Conservation (phyloP, 2,888 invertebrate genomes). For the Crossocerus cetratus region DNA sequence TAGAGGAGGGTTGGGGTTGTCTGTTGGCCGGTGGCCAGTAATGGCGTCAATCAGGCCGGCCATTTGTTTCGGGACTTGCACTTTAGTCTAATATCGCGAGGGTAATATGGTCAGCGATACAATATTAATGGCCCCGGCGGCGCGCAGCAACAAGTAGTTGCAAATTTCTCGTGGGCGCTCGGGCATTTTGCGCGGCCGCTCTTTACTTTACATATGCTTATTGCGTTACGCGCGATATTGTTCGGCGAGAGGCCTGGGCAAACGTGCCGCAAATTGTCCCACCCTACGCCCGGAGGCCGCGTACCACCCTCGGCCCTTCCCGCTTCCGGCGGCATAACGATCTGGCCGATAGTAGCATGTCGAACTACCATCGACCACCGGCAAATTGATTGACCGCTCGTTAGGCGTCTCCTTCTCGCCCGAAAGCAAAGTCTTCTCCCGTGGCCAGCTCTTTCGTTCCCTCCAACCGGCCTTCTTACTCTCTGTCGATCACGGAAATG, state of each 20-base stretch:
- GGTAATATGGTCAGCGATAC: not conserved
- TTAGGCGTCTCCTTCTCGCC: not conserved
- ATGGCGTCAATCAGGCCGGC: constrained; percentile 1
- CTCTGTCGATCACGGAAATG: no score
- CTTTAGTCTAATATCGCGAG: not conserved
- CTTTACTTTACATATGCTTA: not conserved
- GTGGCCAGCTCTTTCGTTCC: no score
- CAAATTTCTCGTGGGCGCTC: constrained; percentile 35
- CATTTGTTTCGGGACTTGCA: constrained; percentile 4
- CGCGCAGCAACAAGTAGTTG: constrained; percentile 49
- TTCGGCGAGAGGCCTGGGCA: not conserved
- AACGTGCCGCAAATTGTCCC: no score
- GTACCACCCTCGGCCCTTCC: no score
- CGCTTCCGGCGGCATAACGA: no score
- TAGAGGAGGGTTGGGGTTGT: no score
- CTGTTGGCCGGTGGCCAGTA: not conserved
- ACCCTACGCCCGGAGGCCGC: no score
- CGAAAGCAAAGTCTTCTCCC: not conserved
- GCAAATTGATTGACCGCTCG: constrained; percentile 3
- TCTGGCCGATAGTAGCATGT: no score
- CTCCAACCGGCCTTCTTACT: no score
- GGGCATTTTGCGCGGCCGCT: constrained; percentile 13
- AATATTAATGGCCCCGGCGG: constrained; percentile 26
- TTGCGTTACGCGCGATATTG: not conserved
- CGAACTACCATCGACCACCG: not conserved